These are phyloP conservation scores for Lucilia cuprina DNA, from an alignment of 1,140 invertebrate species.

Conservation along the genomic window DNA sequence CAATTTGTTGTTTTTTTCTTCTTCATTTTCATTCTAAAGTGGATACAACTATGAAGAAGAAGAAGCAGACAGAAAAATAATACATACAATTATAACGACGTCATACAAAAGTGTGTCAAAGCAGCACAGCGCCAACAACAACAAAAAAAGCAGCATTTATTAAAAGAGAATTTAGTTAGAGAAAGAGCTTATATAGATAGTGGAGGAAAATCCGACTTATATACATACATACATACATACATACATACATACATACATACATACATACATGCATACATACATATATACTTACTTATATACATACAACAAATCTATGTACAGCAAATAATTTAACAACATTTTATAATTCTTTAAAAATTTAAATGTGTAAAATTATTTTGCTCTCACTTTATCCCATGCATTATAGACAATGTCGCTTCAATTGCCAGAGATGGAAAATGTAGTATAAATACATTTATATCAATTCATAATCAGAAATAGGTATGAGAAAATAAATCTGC, in stretches of 20 bases:
- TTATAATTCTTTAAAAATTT: not conserved
- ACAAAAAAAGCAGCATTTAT: slow-evolving; percentile 24
- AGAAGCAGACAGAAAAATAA: not conserved
- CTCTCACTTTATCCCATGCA: not conserved
- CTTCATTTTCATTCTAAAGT: not conserved
- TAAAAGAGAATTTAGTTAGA: not conserved
- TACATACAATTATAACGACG: slow-evolving; percentile 47
- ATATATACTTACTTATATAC: no score
- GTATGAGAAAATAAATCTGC: no score
- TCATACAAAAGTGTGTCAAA: slow-evolving; percentile 62
- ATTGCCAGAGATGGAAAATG: not conserved
- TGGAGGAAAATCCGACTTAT: not conserved
- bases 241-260: not conserved
- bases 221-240: not conserved
- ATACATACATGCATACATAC: not conserved
- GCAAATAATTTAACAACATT: not conserved
- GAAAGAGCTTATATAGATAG: no score
- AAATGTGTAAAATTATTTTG: not conserved
- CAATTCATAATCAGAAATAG: no score
- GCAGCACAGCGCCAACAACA: slow-evolving; percentile 45
- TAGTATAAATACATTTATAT: no score
- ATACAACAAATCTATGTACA: not conserved
- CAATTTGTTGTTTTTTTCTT: not conserved
- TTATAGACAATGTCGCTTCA: no score
- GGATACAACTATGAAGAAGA: not conserved